Percentiles rank a stretch among this genome's conserved stretches.
Evolutionary conservation across 2,113 vertebrate species (phyloP).

Genomic region (Onychostoma macrolepis): DNA sequence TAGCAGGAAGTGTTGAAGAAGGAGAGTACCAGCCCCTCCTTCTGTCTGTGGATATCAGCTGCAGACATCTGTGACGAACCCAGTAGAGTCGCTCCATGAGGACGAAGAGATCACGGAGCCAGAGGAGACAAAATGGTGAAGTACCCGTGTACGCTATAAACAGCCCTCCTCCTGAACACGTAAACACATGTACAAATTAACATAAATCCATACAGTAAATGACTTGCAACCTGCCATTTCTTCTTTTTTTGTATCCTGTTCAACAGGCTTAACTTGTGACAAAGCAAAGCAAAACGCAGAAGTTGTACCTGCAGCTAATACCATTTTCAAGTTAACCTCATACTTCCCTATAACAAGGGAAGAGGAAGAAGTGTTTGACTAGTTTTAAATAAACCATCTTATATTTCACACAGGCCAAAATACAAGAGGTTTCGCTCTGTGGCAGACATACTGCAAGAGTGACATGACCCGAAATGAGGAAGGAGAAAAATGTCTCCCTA

Average conservation of each 20-base stretch:
- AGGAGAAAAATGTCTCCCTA: neutral
- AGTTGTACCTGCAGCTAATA: neutral
- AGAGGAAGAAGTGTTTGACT: conserved; percentile 9
- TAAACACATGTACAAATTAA: neutral
- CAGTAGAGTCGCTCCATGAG: conserved; percentile 81
- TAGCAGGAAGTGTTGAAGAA: conserved; percentile 47
- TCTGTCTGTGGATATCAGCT: conserved; percentile 61
- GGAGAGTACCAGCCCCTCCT: conserved; percentile 65
- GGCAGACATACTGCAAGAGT: neutral
- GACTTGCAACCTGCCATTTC: neutral
- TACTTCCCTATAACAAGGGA: neutral
- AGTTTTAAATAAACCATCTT: neutral
- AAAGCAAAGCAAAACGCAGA: neutral
- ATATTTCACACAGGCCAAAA: neutral
- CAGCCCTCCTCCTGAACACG: conserved; percentile 3
- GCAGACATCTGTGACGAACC: conserved; percentile 77
- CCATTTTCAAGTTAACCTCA: neutral
- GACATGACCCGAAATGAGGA: neutral
- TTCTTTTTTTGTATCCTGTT: neutral
- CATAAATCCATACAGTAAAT: neutral
- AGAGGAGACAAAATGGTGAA: neutral
- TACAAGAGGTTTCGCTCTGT: neutral
- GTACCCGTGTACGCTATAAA: neutral
- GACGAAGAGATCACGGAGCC: conserved; percentile 1
- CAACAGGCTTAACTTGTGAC: neutral